phyloP scores from a whole-genome alignment of 2,888 invertebrate genomes.

The Hylaea fasciaria region DNA sequence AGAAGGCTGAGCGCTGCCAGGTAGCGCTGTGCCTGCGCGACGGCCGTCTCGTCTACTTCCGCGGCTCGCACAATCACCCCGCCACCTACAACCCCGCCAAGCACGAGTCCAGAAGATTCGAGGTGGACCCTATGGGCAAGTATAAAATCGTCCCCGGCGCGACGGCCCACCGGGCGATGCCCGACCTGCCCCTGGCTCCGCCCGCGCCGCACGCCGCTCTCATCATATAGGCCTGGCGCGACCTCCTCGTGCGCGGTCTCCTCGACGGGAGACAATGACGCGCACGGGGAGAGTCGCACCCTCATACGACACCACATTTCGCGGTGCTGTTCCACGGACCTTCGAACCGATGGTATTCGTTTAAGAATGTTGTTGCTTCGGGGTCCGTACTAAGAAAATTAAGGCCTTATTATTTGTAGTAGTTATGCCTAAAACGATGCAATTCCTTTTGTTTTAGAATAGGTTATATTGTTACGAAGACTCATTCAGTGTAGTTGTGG shows the following conservation, averaged over 20 bases:
- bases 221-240: conserved; percentile 83
- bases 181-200: conserved; percentile 55
- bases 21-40: conserved; percentile 79
- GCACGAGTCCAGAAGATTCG: conserved; percentile 77
- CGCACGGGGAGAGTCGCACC: conserved; percentile 71
- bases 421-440: conserved; percentile 48
- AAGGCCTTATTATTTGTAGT: conserved; percentile 54
- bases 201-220: conserved; percentile 73
- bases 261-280: conserved; percentile 72
- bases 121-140: conserved; percentile 81
- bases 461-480: conserved; percentile 15
- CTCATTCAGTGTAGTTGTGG: conserved; percentile 31
- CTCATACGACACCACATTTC: not conserved
- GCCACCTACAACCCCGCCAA: conserved; percentile 77
- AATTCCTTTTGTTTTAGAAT: conserved; percentile 22
- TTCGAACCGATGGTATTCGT: conserved; percentile 12
- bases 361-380: conserved; percentile 21
- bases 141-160: conserved; percentile 76
- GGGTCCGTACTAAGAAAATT: conserved; percentile 37
- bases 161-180: conserved; percentile 49
- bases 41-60: conserved; percentile 78
- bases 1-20: conserved; percentile 80
- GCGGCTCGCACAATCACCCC: conserved; percentile 78
- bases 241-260: conserved; percentile 81
- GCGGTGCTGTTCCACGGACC: conserved; percentile 17